Percentiles rank a stretch among this genome's conserved stretches.
These are phyloP conservation scores for Sinocyclocheilus rhinocerous DNA, from an alignment of 2,113 vertebrate genomes.

Conservation along the genomic window DNA sequence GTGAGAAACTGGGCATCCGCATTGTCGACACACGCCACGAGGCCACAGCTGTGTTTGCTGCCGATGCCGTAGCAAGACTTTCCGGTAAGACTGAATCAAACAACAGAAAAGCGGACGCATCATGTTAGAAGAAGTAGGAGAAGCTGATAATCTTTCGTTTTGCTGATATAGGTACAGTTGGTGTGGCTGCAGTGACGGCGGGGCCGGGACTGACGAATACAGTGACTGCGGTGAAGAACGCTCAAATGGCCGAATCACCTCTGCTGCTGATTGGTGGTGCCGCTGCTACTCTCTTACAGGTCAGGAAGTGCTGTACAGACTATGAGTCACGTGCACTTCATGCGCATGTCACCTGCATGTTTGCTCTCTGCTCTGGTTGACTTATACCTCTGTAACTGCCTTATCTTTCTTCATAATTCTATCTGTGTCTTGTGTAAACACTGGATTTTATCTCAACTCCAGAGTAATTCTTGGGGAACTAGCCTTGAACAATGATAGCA, in stretches of 20 bases:
- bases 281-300: slow-evolving; percentile 85
- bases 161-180: slow-evolving; percentile 80
- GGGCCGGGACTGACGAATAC: slow-evolving; percentile 94
- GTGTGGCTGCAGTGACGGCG: slow-evolving; percentile 87
- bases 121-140: neutral
- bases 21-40: slow-evolving; percentile 93
- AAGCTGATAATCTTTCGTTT: neutral
- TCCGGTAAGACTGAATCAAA: slow-evolving; percentile 75
- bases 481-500: neutral
- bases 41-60: slow-evolving; percentile 91
- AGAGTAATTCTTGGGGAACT: neutral
- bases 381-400: neutral
- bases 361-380: neutral
- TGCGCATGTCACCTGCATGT: neutral
- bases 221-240: slow-evolving; percentile 92
- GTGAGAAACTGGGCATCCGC: slow-evolving; percentile 90
- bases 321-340: neutral
- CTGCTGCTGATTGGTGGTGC: slow-evolving; percentile 89
- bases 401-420: slow-evolving; percentile 6
- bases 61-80: slow-evolving; percentile 90
- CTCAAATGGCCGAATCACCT: slow-evolving; percentile 93
- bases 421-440: neutral
- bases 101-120: too few relatives aligned
- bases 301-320: slow-evolving; percentile 52
- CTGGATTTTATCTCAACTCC: neutral